These are phyloP conservation scores for Odontophorus gujanensis DNA, from an alignment of 2,113 vertebrate species.

Conservation along the genomic window DNA sequence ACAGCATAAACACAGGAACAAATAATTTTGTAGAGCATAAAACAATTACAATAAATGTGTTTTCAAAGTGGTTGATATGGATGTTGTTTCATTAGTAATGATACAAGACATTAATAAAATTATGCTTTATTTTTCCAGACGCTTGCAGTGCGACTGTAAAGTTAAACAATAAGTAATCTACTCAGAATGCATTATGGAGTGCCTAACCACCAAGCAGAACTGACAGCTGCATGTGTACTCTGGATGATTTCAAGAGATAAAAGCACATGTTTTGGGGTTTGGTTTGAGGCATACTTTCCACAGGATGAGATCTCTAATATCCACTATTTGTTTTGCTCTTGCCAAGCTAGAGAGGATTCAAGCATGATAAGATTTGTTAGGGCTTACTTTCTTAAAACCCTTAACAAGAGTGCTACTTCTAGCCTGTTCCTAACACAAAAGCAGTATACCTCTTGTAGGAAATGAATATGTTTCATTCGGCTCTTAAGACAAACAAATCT, in stretches of 20 bases:
- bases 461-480: not conserved
- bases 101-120: not conserved
- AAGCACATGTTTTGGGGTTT: not conserved
- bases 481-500: not conserved
- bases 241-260: slow-evolving; percentile 43
- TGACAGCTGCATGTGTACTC: not conserved
- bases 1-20: not conserved
- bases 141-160: not conserved
- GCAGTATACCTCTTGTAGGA: no score
- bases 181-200: not conserved
- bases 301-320: slow-evolving; percentile 52
- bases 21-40: not conserved
- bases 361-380: not conserved
- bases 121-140: not conserved
- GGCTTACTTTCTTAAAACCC: slow-evolving; percentile 18
- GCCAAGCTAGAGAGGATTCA: slow-evolving; percentile 19
- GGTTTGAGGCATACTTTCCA: slow-evolving; percentile 53
- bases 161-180: not conserved
- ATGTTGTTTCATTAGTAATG: not conserved
- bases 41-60: not conserved
- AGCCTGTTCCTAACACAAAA: not conserved
- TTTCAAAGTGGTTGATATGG: not conserved
- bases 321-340: slow-evolving; percentile 25
- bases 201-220: not conserved
- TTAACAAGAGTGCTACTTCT: not conserved